A percentile compares a stretch with the other conserved stretches of the same genome.
Conservation (phyloP, 2,888 invertebrate species). For the Brachypalpus laphriformis region DNA sequence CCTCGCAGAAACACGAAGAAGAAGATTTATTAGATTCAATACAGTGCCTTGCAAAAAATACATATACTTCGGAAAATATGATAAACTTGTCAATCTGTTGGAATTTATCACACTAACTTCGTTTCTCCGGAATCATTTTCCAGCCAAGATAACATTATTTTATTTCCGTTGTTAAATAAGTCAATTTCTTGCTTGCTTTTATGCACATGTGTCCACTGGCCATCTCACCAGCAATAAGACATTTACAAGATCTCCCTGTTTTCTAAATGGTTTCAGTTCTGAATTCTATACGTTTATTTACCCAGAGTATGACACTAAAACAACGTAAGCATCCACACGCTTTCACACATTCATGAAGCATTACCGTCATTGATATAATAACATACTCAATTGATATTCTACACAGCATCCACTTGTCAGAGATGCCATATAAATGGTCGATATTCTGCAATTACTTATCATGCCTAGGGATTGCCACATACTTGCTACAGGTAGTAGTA, state of each 20-base stretch:
- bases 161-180: no score
- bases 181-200: no score
- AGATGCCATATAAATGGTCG: not conserved
- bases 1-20: no score
- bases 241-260: not conserved
- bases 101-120: no score
- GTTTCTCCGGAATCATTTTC: no score
- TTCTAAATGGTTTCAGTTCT: not conserved
- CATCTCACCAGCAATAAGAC: not conserved
- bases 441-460: not conserved
- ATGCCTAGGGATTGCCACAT: not conserved
- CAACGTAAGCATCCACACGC: not conserved
- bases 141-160: no score
- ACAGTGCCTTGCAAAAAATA: no score
- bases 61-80: no score
- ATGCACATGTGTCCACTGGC: no score
- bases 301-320: not conserved
- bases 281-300: not conserved
- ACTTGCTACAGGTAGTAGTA: not conserved
- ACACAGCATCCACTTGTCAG: not conserved
- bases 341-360: not conserved
- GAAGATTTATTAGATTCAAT: no score
- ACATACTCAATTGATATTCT: not conserved
- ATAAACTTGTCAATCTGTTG: no score
- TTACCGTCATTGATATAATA: not conserved